phyloP scores from a whole-genome alignment of 2,113 vertebrate genomes.

The Sterna hirundo region DNA sequence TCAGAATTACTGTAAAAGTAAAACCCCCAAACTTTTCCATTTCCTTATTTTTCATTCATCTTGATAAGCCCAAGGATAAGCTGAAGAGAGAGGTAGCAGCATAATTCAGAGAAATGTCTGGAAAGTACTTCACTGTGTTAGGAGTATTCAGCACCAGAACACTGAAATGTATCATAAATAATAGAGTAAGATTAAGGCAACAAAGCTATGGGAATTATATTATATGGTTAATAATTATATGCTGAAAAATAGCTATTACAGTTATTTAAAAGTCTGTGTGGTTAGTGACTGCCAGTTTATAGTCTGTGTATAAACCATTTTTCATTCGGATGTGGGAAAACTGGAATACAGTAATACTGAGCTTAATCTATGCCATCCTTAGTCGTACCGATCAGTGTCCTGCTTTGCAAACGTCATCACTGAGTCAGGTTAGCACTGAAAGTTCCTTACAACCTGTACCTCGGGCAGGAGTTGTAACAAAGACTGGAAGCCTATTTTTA shows the following conservation, averaged over 20 bases:
- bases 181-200: background rate
- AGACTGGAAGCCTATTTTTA: constrained; percentile 5
- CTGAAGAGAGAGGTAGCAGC: background rate
- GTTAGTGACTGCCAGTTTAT: background rate
- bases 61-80: background rate
- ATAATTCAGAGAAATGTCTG: background rate
- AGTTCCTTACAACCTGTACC: background rate
- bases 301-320: background rate
- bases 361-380: background rate
- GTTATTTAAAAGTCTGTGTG: background rate
- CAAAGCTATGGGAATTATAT: background rate
- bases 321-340: background rate
- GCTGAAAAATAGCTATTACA: background rate
- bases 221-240: background rate
- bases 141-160: background rate
- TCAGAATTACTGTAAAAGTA: background rate
- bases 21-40: background rate
- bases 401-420: background rate
- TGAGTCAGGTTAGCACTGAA: background rate
- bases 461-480: background rate
- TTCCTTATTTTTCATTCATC: background rate
- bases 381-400: background rate
- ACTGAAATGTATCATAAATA: background rate
- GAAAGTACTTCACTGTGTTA: background rate
- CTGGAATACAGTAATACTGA: background rate